Percentiles rank a stretch among this genome's conserved stretches.
Conservation (phyloP, 2,797 vertebrate species). For the Gallinago nigripennis region DNA sequence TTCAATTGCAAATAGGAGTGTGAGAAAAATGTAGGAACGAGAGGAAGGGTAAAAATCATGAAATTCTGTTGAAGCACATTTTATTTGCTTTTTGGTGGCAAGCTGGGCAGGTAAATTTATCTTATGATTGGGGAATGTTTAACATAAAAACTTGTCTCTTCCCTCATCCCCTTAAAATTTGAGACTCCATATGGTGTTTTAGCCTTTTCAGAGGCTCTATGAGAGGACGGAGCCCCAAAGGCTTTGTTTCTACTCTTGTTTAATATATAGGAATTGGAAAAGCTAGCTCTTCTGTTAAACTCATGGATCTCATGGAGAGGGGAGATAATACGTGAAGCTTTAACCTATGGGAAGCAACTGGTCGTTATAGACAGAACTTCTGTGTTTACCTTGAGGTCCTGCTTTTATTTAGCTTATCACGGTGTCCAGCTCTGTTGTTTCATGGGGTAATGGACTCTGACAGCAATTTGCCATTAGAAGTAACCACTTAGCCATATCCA, state of each 20-base stretch:
- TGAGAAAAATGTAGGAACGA: background rate
- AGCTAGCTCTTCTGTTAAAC: background rate
- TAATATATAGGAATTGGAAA: background rate
- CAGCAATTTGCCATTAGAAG: background rate
- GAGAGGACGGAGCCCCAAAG: background rate
- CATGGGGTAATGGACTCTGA: background rate
- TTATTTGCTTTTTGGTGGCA: background rate
- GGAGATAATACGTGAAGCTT: background rate
- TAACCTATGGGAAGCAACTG: background rate
- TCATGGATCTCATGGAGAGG: background rate
- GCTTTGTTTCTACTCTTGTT: background rate
- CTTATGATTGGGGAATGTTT: background rate
- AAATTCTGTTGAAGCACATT: background rate
- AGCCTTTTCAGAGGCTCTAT: background rate
- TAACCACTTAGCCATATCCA: background rate
- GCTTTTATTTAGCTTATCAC: background rate
- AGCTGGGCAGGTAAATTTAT: background rate
- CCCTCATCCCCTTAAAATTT: background rate
- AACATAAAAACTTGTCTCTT: background rate
- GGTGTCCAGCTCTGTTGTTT: background rate
- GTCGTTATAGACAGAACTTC: background rate
- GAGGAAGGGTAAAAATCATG: background rate
- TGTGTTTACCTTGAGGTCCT: background rate
- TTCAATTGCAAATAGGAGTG: background rate
- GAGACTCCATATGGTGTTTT: background rate